Evolutionary conservation across 2,797 vertebrate genomes (phyloP).

Genomic region (Acipenser transmontanus): DNA sequence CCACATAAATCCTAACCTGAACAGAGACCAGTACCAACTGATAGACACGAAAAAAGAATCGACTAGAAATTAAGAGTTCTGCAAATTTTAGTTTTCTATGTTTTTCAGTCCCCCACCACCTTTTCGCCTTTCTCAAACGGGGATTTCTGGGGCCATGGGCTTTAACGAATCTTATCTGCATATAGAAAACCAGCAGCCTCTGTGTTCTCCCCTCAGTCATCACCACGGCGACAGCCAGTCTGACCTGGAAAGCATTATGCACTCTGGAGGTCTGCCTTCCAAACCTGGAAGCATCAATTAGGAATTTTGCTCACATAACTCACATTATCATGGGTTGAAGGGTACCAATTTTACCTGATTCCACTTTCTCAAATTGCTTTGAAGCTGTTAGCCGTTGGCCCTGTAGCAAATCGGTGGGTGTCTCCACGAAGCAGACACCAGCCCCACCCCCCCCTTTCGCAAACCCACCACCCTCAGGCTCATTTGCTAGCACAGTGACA

Average conservation of each 20-base stretch:
- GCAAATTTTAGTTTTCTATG: too few relatives aligned
- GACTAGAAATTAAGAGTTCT: too few relatives aligned
- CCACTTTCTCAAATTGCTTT: conserved; percentile 61
- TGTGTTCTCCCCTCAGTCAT: conserved; percentile 32
- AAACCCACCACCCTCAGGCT: background rate
- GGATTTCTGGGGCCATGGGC: conserved; percentile 8
- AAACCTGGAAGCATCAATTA: conserved; percentile 45
- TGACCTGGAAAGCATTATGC: conserved; percentile 63
- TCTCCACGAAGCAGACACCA: conserved; percentile 29
- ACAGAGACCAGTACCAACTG: too few relatives aligned
- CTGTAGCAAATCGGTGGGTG: conserved; percentile 21
- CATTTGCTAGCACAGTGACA: background rate
- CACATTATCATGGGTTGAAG: conserved; percentile 34
- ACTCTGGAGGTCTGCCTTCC: conserved; percentile 44
- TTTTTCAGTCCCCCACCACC: too few relatives aligned
- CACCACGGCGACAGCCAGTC: conserved; percentile 66
- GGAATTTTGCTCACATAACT: conserved; percentile 23
- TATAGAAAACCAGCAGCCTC: background rate
- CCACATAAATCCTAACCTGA: too few relatives aligned
- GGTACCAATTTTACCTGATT: conserved; percentile 56
- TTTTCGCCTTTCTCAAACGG: conserved; percentile 16
- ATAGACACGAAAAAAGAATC: background rate
- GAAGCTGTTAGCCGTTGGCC: conserved; percentile 52
- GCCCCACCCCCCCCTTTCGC: background rate
- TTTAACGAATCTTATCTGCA: too few relatives aligned